Evolutionary conservation across 2,888 invertebrate species (phyloP), one percentile per base, ranked within the genome.

Genomic region (Drosophila buzzatii): DNA sequence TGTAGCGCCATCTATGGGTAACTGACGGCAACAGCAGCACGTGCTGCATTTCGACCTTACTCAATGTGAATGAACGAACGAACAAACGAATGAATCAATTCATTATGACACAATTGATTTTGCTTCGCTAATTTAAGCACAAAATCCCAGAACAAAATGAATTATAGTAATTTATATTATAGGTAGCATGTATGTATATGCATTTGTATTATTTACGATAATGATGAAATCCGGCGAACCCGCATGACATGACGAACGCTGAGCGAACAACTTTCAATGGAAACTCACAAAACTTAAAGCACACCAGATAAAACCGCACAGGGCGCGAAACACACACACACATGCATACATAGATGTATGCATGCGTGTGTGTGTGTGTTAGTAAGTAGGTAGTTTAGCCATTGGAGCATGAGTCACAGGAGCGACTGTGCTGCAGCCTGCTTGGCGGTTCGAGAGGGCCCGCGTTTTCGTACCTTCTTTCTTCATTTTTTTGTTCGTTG

Each of bases 161-260:
- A 44, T 49, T 51, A 51, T 35, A 51, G 31, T 18, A 51, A 33
- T 51, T n/a, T 51, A 51, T 33, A 51, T 33, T 49, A 33, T 49
- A 49, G 2, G 1, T 5, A 9, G 8, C 12, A 20, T 12, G 2
- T 3, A 0, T 45, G n/a, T 9, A 27, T 31, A 52, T 51, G 42
- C 63, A 61, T 71, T 58, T 52, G 16, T 37, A 37, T 53, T 53
- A 73, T 79, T 74, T 76, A 81, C 55, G 61, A 70, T 57, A 73
- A 79, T 85, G 85, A 85, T 85, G 85, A 85, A 85, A 85, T 85
- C 49, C 60, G 27, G 51, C 27, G 35, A 57, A 31, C 81, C 81
- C 79, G 81, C 76, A 79, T 82, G 55, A 76, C 53, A 53, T 27
- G 53, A 53, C 53, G 63, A 51, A 42, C 76, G 61, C 33, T 66